Base-by-base conservation (phyloP, 2,113 vertebrate species). In the Herpailurus yagouaroundi region DNA sequence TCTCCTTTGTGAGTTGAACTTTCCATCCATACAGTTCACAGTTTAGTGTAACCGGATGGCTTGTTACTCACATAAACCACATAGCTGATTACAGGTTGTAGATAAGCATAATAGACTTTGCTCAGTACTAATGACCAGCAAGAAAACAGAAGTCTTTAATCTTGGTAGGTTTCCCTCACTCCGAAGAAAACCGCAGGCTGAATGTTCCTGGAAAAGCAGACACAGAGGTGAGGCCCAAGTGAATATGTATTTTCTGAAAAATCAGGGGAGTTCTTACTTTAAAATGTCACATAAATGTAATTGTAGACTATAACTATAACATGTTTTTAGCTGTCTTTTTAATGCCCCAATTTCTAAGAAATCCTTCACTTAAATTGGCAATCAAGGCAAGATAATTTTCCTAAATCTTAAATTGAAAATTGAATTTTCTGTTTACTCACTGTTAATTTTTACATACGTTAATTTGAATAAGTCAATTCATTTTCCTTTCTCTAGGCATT, bases 21-120 rank as follows among this genome's bases (percentile, higher is more conserved):
- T 97, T 96, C 52, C 73, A 77, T 63, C 73, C 25, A 11, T 48
- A 9, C 29, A 36, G 21, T 71, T 93, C 71, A 81, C 18, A n/a
- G 48, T 74, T 86, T 69, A 52, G 36, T 50, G 41, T 77, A n/a
- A 66, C 50, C 52, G 18, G 19, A 48, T 88, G 92, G 19, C 57
- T 50, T 45, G 71, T 79, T 57, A 36, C 31, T 96, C 82, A 3
- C 38, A 19, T 66, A 77, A 98, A 96, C 23, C 77, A 36, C 73
- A 3, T 48, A 68, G 38, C 80, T 68, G 63, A 79, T 74, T 91
- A 69, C 16, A 55, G 7, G 76, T 73, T 71, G 38, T 48, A 87
- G 91, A 97, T 97, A 97, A 97, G 69, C 25, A 0, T 13, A 69
- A 27, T 15, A 94, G 97, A 98, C 97, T 98, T 98, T 98, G 94